phyloP scores from a whole-genome alignment of 2,113 vertebrate genomes.

The Podarcis muralis region DNA sequence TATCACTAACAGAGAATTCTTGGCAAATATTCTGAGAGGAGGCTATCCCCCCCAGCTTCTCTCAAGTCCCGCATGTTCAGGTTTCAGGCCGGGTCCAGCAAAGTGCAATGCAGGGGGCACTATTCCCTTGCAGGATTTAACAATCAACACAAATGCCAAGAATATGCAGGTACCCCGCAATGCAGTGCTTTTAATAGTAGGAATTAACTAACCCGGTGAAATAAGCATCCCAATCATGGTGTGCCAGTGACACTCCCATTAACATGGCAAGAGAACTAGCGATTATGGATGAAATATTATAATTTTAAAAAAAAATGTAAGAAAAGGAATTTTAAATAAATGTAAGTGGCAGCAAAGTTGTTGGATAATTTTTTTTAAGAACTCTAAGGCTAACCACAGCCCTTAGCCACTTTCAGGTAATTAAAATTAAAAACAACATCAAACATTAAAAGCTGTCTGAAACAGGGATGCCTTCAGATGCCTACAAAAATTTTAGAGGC shows the following conservation, averaged over 20 bases:
- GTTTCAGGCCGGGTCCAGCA: too few species aligned
- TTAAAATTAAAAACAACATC: too few species aligned
- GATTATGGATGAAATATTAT: background rate
- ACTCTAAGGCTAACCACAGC: background rate
- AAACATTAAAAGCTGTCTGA: too few species aligned
- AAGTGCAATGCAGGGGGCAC: too few species aligned
- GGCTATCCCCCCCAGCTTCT: too few species aligned
- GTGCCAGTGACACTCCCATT: background rate
- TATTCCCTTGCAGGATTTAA: background rate
- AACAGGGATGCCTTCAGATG: too few species aligned
- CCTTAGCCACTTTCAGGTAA: background rate
- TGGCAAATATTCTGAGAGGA: too few species aligned
- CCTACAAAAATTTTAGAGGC: background rate
- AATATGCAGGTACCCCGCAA: background rate
- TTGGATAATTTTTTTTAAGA: too few species aligned
- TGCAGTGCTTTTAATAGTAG: background rate
- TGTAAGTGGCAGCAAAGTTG: background rate
- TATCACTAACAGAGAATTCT: too few species aligned
- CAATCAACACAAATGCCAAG: background rate
- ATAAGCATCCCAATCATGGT: background rate
- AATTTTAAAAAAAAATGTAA: background rate
- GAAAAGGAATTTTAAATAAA: background rate
- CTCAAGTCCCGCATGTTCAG: too few species aligned
- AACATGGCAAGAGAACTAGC: background rate
- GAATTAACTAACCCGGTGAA: background rate